Evolutionary conservation across 2,113 vertebrate genomes (phyloP), one percentile per base, ranked within the genome.

Genomic region (Corynorhinus townsendii): DNA sequence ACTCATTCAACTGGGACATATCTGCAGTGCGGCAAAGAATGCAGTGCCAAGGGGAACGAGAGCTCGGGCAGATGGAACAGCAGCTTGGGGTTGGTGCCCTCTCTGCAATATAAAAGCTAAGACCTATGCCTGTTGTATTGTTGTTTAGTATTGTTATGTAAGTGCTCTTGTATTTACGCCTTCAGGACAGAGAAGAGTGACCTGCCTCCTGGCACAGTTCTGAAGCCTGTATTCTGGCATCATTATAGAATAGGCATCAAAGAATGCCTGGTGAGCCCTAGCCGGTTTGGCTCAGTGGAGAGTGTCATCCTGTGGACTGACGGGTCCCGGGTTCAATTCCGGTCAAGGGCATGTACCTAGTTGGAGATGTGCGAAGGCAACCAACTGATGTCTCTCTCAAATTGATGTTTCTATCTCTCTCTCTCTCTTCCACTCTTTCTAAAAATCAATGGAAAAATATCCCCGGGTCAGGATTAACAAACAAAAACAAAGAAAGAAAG

Each of bases 81-180:
- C 93, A 96, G 89, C 83, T 93, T 84, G 83, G 43, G 66, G 73
- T 9, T 77, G 59, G 81, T 73, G 82, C 84, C 90, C 80, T 93
- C 56, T 56, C 89, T 77, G 90, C 86, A 71, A 8, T 45, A 85
- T 43, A 94, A 87, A 80, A 87, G 80, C 84, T 76, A 76, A 80
- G 95, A 49, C 85, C 71, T 47, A 38, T 28, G 45, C 40, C 1
- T 62, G 62, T 17, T 91, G 47, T 86, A 71, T 6, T 80, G 64
- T 19, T 86, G 59, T 73, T 91, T 59, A 62, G 68, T 62, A 66
- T 16, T 77, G 77, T 90, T 96, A 88, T 54, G 94, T 89, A 93
- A 93, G 84, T 87, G 43, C 80, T 96, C 95, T 83, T 80, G 66
- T 80, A 86, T 62, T 95, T 47, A 84, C 1, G 12, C 68, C 59